phyloP scores from a whole-genome alignment of 1,140 invertebrate genomes.

The Ylistrum balloti region DNA sequence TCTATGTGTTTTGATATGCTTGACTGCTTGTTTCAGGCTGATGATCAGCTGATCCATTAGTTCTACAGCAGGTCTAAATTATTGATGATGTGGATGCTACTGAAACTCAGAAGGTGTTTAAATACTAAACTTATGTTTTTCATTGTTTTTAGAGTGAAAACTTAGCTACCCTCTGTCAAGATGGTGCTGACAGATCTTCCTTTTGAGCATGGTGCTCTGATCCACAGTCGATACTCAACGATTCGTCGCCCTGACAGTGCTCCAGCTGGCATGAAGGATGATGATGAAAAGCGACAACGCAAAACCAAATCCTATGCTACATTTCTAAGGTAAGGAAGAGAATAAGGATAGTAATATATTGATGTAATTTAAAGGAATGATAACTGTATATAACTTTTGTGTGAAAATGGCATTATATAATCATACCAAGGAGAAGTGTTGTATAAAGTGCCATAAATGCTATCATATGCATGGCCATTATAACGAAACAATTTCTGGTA shows the following conservation, averaged over 20 bases:
- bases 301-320: slow-evolving; percentile 78
- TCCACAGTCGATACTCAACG: slow-evolving; percentile 73
- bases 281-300: slow-evolving; percentile 63
- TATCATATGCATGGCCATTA: no score
- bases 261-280: slow-evolving; percentile 62
- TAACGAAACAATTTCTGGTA: no score
- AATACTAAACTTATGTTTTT: background rate
- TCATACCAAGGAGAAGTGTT: no score
- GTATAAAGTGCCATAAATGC: no score
- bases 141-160: background rate
- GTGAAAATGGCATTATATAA: no score
- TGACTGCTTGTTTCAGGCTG: no score
- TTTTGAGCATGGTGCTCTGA: slow-evolving; percentile 73
- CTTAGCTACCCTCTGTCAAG: slow-evolving; percentile 24
- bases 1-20: no score
- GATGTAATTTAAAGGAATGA: no score
- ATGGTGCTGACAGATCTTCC: slow-evolving; percentile 80
- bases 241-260: slow-evolving; percentile 74
- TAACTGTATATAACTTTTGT: no score
- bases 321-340: slow-evolving; percentile 75
- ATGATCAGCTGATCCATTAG: no score
- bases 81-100: background rate
- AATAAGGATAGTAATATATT: background rate
- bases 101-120: no score
- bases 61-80: background rate